Evolutionary conservation across 1,140 invertebrate species (phyloP).

Genomic region (Medauroidea extradentata): DNA sequence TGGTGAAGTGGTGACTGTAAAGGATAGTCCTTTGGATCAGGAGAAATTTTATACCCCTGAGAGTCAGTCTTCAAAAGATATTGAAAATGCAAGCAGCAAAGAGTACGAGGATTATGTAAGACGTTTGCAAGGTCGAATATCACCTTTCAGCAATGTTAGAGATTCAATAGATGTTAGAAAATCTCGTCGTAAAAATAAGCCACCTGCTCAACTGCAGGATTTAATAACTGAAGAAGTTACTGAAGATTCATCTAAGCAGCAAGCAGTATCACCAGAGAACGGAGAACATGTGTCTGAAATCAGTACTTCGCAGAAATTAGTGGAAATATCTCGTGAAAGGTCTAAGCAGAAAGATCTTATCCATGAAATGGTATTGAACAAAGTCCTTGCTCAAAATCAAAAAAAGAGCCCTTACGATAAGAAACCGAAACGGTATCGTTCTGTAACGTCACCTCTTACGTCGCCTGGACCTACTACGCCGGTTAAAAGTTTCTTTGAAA

Average conservation of each 20-base stretch:
- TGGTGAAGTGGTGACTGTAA: conserved; percentile 31
- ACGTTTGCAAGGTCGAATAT: conserved; percentile 60
- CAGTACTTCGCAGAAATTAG: conserved; percentile 51
- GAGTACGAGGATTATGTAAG: conserved; percentile 61
- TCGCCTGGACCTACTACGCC: no score
- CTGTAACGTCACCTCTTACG: no score
- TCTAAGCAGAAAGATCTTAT: conserved; percentile 65
- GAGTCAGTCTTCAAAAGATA: background rate
- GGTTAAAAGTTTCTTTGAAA: no score
- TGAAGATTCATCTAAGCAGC: background rate
- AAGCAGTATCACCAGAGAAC: background rate
- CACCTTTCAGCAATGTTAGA: conserved; percentile 64
- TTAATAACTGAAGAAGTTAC: conserved; percentile 4
- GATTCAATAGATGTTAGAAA: conserved; percentile 67
- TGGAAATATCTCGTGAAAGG: conserved; percentile 61
- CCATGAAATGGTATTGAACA: conserved; percentile 73
- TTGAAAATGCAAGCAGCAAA: conserved; percentile 11
- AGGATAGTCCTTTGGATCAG: conserved; percentile 24
- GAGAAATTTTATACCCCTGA: conserved; percentile 10
- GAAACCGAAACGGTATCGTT: conserved; percentile 40
- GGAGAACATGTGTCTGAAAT: background rate
- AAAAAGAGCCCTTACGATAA: conserved; percentile 60
- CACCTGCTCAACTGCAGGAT: background rate
- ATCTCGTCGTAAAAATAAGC: conserved; percentile 54
- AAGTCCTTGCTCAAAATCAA: conserved; percentile 63